Base-by-base conservation (phyloP, 1,140 invertebrate species). In the Pogonomyrmex californicus region DNA sequence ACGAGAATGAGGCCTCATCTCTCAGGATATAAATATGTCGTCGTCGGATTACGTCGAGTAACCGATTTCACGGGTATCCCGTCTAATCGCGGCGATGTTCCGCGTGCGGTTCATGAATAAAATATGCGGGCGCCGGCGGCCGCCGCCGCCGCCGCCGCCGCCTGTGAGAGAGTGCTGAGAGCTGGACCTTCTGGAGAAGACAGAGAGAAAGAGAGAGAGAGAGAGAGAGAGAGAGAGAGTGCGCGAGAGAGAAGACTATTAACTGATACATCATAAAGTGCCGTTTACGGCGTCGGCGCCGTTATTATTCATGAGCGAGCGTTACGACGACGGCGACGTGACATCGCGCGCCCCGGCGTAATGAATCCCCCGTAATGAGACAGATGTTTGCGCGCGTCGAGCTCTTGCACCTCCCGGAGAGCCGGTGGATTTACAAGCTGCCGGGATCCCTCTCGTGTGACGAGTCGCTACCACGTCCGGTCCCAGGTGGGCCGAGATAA, bases 211-310 rank as follows among this genome's bases (percentile, higher is more conserved):
- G 41, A 47, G 47, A 54, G 44, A 4, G 17, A 36, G 33, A 23
- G 23, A 68, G 85, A 83, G 10, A 70, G 38, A 47, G 41, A 47
- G 47, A 54, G 44, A 4, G 51, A 47, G 78, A 47, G 41, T 1
- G 30, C 33, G 23, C 23, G 38, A 58, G 49, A 47, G 66, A 41
- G 47, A 47, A 51, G 75, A 91, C 90, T 91, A 91, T 91, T 91
- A 91, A 91, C 90, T 89, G 90, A 91, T 91, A 91, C 90, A 91
- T 91, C 90, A 91, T 91, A 91, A 91, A 91, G 87, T 91, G 90
- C 86, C 90, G 87, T 87, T 91, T 91, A 91, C 86, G 89, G 87
- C 87, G 79, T 85, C 77, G 75, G 56, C 65, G 54, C 81, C 65
- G 86, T 86, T 87, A 90, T 90, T 91, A 90, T 91, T 88, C 90